Evolutionary conservation across 35 echinoderm and acorn worm genomes (phyloP), one percentile per base, ranked within the genome.

Genomic region (Amphiura filiformis): DNA sequence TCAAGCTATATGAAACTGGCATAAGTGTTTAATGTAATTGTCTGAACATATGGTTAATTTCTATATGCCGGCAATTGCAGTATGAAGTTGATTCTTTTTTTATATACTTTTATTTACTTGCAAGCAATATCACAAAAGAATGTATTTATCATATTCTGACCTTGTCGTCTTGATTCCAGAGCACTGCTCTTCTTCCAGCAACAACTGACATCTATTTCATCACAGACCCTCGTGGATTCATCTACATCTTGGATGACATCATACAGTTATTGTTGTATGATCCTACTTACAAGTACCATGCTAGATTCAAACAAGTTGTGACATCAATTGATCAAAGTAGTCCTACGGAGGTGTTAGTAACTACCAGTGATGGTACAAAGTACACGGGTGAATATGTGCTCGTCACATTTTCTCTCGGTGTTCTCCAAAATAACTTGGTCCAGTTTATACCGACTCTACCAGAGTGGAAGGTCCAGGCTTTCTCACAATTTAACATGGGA

Each of bases 171-270:
- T n/a, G n/a, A 47, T 47, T 47, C 5, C 41, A 47, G 41, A 47
- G 41, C 41, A 47, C 41, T 4, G 41, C 41, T 4, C 41, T 47
- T 9, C 41, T 47, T 4, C 41, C 41, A 47, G 41, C 41, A 47
- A 47, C 41, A 9, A 47, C 41, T 9, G 17, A 47, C 41, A 47
- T 47, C 17, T 47, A 47, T 15, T 89, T 89, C 52, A 49, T 89
- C 47, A 89, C 30, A 11, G 87, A 89, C 38, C 87, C 39, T 30
- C n/a, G 87, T 37, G 87, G 87, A n/a, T 89, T 82, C 35, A 82
- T 52, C 0, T 65, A 30, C 79, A 82, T 89, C 34, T 87, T 87
- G 36, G 40, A 87, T 13, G 84, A 76, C n/a, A 76, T 76, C 38
- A 87, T 28, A 75, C 34, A 28, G 0, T 87, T 61, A 22, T 64